Base-by-base conservation (phyloP, 2,113 vertebrate genomes). In the Myotis yumanensis region DNA sequence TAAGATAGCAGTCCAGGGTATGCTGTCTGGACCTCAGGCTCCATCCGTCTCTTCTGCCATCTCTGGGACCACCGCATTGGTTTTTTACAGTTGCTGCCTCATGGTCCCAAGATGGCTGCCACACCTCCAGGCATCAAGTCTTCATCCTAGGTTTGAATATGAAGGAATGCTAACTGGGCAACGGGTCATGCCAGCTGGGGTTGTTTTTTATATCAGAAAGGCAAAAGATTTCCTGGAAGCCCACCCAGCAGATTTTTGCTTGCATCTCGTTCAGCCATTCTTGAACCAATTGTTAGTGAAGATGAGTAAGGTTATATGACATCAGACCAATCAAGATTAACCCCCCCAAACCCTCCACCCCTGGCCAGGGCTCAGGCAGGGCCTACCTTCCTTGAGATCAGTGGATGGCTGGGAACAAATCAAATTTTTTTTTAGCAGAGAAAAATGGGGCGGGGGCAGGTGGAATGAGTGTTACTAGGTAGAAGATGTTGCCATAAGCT, bases 201-300 rank as follows among this genome's bases (percentile, higher is more conserved):
- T 52, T 89, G n/a, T 71, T 96, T 69, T 93, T 92, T 69, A 6
- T 51, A 40, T 79, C 30, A 86, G 59, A 52, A 76, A 86, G 25
- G 57, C 37, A 79, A 86, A 95, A 85, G 22, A 17, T 90, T 88
- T 76, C 68, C 79, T 93, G 69, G 72, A 86, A 86, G 23, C 18
- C 54, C 62, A 77, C 30, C 7, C 18, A 46, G 30, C 73, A 93
- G 88, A 52, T 10, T 30, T 91, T 84, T 46, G 5, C 22, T 79
- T 86, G 46, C 11, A 30, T 81, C 62, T 84, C 72, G 43, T 14
- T 7, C 3, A 66, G 54, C 18, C 46, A n/a, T 84, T 83, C 28
- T 46, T 57, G 51, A 86, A 66, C 14, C 43, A 89, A 20, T 11
- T 57, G 8, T 72, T 75, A 80, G 7, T 48, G 32, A 92, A 48